These are phyloP conservation scores for Philereme transversata DNA, from an alignment of 2,888 invertebrate genomes.

Conservation along the genomic window DNA sequence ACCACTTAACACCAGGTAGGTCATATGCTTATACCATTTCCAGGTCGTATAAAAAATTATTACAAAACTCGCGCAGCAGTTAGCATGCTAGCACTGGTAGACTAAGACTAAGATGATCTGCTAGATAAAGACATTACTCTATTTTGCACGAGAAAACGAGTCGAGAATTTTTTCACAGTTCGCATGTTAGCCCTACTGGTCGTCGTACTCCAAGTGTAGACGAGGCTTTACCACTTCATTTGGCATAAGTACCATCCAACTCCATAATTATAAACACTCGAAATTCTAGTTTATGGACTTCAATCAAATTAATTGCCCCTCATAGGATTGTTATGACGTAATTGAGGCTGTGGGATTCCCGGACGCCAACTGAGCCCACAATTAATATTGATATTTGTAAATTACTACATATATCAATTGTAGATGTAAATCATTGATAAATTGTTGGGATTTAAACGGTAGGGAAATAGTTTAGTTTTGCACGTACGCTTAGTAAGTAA, in stretches of 20 bases:
- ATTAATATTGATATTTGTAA: conserved; percentile 36
- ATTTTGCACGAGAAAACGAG: no score
- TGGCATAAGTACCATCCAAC: conserved; percentile 25
- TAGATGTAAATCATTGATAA: background rate
- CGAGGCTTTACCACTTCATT: conserved; percentile 28
- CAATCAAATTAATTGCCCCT: conserved; percentile 65
- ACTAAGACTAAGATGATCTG: no score
- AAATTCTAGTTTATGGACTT: conserved; percentile 50
- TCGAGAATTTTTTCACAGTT: no score
- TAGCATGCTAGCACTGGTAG: no score
- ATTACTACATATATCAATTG: conserved; percentile 16
- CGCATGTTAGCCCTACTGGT: no score
- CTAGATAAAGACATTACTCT: no score
- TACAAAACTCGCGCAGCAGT: no score
- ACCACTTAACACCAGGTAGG: no score
- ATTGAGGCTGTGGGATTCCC: conserved; percentile 47
- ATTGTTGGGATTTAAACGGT: background rate
- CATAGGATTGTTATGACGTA: conserved; percentile 56
- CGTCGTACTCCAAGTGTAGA: background rate
- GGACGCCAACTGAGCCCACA: conserved; percentile 54
- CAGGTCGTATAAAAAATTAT: no score
- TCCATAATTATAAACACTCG: conserved; percentile 40
- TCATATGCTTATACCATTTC: no score
- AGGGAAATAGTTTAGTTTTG: background rate
- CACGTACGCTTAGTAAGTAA: no score